Evolutionary conservation across 23 tunicate species (phyloP).

Genomic region (Clavelina lepadiformis): DNA sequence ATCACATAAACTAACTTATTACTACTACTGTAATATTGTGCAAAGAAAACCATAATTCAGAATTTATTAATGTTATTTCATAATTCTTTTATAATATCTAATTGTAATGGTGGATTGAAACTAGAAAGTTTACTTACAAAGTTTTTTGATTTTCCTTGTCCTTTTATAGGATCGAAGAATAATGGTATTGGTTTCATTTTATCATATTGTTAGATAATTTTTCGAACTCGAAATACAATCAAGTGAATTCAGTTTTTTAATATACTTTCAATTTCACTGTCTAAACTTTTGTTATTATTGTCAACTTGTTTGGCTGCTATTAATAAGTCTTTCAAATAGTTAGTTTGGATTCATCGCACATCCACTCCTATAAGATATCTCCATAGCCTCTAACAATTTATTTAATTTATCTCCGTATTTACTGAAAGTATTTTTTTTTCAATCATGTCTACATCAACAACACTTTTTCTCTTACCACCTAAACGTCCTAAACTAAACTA

Average conservation of each 20-base stretch:
- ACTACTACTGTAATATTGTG: background rate
- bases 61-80: background rate
- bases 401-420: background rate
- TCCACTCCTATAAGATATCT: background rate
- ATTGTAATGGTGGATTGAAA: conserved; percentile 2
- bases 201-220: background rate
- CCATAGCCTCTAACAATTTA: background rate
- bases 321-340: conserved; percentile 1
- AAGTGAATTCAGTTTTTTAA: background rate
- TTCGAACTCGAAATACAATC: background rate
- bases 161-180: conserved; percentile 2
- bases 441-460: background rate
- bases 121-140: too few relatives aligned
- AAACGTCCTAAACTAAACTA: too few relatives aligned
- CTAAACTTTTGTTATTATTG: background rate
- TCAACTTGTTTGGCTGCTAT: conserved; percentile 1
- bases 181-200: background rate
- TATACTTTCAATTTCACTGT: background rate
- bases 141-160: background rate
- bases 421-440: background rate
- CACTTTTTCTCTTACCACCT: background rate
- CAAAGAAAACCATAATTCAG: conserved; percentile 6
- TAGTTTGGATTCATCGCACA: background rate
- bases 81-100: background rate
- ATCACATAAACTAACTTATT: background rate